These are phyloP conservation scores for Leuciscus waleckii DNA, from an alignment of 2,797 vertebrate genomes.

Conservation along the genomic window DNA sequence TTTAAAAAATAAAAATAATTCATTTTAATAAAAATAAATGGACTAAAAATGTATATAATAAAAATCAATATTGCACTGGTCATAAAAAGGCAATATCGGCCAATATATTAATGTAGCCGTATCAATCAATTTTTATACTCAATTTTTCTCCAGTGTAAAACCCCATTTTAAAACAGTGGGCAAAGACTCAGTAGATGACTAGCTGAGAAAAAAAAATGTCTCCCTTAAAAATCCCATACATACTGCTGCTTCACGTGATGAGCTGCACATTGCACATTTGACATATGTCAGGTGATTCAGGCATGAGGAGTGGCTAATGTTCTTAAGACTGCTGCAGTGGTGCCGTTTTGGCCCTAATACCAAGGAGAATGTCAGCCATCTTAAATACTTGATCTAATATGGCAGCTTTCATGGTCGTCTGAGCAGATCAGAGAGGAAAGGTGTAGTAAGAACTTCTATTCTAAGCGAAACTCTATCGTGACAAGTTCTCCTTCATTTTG, in stretches of 20 bases:
- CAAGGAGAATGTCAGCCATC: slow-evolving; percentile 48
- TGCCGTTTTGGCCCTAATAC: slow-evolving; percentile 43
- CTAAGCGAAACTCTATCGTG: slow-evolving; percentile 31
- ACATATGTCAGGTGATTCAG: slow-evolving; percentile 25
- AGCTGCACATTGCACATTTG: slow-evolving; percentile 5
- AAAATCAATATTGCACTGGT: background rate
- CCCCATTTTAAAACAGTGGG: background rate
- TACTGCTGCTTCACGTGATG: slow-evolving; percentile 25
- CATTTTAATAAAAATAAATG: too few relatives aligned
- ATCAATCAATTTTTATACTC: background rate
- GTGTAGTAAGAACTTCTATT: slow-evolving; percentile 41
- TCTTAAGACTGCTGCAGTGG: slow-evolving; percentile 34
- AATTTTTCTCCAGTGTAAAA: background rate
- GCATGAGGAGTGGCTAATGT: slow-evolving; percentile 37
- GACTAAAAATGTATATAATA: background rate
- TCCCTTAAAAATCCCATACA: slow-evolving; percentile 5
- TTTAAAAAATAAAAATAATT: too few relatives aligned
- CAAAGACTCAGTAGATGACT: background rate
- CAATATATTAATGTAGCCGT: background rate
- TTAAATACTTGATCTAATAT: slow-evolving; percentile 47
- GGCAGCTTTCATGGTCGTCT: slow-evolving; percentile 53
- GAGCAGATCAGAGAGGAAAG: slow-evolving; percentile 40
- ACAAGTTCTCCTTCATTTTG: slow-evolving; percentile 12
- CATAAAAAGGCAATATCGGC: background rate
- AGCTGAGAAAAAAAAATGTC: background rate